A percentile compares a stretch with the other conserved stretches of the same genome.
Evolutionary conservation across 1,140 invertebrate genomes (phyloP).

Genomic region (Linepithema humile): DNA sequence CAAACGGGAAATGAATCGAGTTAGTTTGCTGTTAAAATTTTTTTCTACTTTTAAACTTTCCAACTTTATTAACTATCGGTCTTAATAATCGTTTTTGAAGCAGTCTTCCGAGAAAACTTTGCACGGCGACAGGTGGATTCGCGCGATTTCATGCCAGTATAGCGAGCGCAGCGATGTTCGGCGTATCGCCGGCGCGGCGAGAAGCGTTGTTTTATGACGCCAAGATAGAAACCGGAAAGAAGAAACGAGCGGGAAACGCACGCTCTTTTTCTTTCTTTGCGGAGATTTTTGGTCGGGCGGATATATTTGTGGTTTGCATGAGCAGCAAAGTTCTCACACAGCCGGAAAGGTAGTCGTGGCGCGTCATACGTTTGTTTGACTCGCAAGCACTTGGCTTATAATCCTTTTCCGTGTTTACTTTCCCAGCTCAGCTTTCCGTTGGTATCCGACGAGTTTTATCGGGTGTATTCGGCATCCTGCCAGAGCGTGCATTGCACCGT

Average conservation of each 20-base stretch:
- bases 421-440: conserved; percentile 48
- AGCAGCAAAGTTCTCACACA: conserved; percentile 57
- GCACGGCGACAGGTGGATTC: conserved; percentile 47
- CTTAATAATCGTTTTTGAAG: conserved; percentile 5
- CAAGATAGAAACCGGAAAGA: conserved; percentile 45
- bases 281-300: background rate
- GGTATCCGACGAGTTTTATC: conserved; percentile 30
- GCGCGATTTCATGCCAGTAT: conserved; percentile 42
- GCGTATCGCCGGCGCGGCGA: too few species aligned
- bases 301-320: conserved; percentile 51
- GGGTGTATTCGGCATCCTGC: background rate
- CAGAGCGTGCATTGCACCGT: background rate
- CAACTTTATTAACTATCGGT: conserved; percentile 1
- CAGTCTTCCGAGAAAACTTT: conserved; percentile 44
- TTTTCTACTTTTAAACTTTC: background rate
- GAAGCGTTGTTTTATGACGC: conserved; percentile 37
- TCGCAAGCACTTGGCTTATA: conserved; percentile 62
- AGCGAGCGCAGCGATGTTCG: background rate
- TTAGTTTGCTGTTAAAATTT: conserved; percentile 12
- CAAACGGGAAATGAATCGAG: background rate
- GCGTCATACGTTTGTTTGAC: conserved; percentile 49
- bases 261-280: background rate
- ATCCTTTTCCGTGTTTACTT: conserved; percentile 67
- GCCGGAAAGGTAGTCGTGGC: conserved; percentile 31
- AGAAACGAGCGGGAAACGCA: background rate